Percentiles rank a stretch among this genome's conserved stretches.
phyloP scores from a whole-genome alignment of 2,888 invertebrate species.

The Blera fallax region DNA sequence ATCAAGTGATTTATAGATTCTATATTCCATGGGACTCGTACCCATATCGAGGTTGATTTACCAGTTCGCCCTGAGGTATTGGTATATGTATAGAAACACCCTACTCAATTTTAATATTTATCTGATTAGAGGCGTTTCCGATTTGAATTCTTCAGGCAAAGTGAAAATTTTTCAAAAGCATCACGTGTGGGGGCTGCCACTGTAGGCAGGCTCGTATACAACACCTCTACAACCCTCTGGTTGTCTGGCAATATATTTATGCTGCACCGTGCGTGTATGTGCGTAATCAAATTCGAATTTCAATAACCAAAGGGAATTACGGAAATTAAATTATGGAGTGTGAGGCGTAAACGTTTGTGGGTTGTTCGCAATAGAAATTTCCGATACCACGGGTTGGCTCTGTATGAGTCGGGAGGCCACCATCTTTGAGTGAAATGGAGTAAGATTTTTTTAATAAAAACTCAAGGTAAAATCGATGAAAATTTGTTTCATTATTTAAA shows the following conservation, averaged over 20 bases:
- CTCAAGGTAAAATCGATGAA: no score
- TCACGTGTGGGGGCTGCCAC: not conserved
- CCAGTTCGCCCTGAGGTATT: constrained; percentile 19
- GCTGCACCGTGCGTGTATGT: constrained; percentile 1
- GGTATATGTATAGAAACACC: not conserved
- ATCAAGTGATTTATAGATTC: constrained; percentile 47
- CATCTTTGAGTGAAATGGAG: no score
- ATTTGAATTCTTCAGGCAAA: constrained; percentile 30
- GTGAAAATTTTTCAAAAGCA: constrained; percentile 30
- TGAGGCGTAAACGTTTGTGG: constrained; percentile 20
- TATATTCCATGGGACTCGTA: constrained; percentile 4
- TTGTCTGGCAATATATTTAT: constrained; percentile 6
- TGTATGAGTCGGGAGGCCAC: no score
- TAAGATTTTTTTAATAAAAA: no score
- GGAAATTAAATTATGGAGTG: constrained; percentile 61
- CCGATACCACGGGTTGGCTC: not conserved
- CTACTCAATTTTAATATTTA: constrained; percentile 62
- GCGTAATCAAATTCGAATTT: constrained; percentile 62
- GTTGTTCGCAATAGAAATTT: not conserved
- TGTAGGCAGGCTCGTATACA: not conserved
- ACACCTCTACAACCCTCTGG: constrained; percentile 18
- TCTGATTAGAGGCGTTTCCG: constrained; percentile 68
- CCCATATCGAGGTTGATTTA: constrained; percentile 16
- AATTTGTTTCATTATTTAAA: no score
- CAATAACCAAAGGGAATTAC: constrained; percentile 63